Conservation (phyloP, 2,113 vertebrate genomes). For the Heteronetta atricapilla region DNA sequence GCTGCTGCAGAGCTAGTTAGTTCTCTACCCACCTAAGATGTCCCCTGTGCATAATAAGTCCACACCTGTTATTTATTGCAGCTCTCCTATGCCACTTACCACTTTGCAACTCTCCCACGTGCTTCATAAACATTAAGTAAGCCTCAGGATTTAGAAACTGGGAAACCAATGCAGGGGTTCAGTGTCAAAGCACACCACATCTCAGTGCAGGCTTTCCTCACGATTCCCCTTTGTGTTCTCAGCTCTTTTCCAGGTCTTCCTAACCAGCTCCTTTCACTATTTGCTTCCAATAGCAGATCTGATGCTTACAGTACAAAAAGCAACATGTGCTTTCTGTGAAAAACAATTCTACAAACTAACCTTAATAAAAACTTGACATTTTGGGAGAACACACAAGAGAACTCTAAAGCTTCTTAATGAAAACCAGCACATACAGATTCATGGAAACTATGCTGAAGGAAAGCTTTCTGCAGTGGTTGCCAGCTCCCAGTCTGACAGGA, state of each 20-base stretch:
- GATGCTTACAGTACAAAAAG: not conserved
- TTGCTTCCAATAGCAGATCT: constrained; percentile 5
- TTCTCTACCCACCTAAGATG: not conserved
- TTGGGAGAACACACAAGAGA: constrained; percentile 46
- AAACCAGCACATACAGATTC: constrained; percentile 54
- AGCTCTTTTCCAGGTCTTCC: not conserved
- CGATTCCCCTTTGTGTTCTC: not conserved
- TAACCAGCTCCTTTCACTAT: not conserved
- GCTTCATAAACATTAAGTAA: not conserved
- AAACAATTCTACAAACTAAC: constrained; percentile 27
- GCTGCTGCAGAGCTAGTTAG: not conserved
- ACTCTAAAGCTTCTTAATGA: constrained; percentile 62
- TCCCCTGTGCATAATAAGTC: not conserved
- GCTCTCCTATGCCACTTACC: not conserved
- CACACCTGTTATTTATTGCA: not conserved
- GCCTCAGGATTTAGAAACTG: not conserved
- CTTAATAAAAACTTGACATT: constrained; percentile 33
- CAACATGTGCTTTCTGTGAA: not conserved
- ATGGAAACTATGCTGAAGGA: constrained; percentile 61
- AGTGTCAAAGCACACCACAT: not conserved
- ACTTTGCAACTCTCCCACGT: not conserved
- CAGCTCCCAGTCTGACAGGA: not conserved
- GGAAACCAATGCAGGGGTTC: not conserved
- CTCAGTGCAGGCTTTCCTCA: not conserved
- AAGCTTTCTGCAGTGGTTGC: constrained; percentile 28